Base-by-base conservation (phyloP, 37 sponge, comb jelly and placozoan genomes). In the Beroe ovata region DNA sequence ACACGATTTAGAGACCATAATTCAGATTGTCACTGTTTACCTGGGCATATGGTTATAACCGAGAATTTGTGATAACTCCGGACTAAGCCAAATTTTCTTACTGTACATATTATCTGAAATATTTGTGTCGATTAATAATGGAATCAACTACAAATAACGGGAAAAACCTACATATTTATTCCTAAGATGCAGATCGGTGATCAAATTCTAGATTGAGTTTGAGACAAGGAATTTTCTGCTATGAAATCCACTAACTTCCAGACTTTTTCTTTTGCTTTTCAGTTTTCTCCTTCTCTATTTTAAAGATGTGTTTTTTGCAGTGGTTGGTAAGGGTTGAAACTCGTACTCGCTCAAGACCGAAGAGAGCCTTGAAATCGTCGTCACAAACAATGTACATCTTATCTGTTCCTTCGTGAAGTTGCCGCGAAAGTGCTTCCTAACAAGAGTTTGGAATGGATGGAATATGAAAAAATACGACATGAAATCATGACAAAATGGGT, bases 231-330 rank as follows among this genome's bases (percentile, higher is more conserved):
- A n/a, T n/a, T n/a, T n/a, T n/a, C n/a, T n/a, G n/a, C n/a, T n/a
- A n/a, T n/a, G 54, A 47, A 47, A 47, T 16, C 6, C 11, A 66
- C 69, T 4, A 6, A 66, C 69, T 66, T 66, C 30, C 30, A 33
- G 69, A 66, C 16, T 37, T 33, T 2, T 33, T 22, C 54, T 77
- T 77, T 8, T 42, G 54, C n/a, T 40, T 77, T 19, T 30, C 54
- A 2, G 22, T 40, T 19, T 42, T 77, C 54, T 77, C 84, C 84
- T 77, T 77, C 54, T 77, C 84, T 21, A 77, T 39, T 54, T 77
- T 77, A 29, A 42, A 42, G 54, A 77, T 42, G 84, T 77, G 84
- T 40, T 77, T 77, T 25, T 77, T 77, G 33, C 84, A 77, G 84
- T 42, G 84, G 47, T 77, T 77, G 4, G 54, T 42, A 23, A 77